These are phyloP conservation scores for Heterotilapia buettikoferi DNA, from an alignment of 2,113 vertebrate genomes.

Conservation along the genomic window DNA sequence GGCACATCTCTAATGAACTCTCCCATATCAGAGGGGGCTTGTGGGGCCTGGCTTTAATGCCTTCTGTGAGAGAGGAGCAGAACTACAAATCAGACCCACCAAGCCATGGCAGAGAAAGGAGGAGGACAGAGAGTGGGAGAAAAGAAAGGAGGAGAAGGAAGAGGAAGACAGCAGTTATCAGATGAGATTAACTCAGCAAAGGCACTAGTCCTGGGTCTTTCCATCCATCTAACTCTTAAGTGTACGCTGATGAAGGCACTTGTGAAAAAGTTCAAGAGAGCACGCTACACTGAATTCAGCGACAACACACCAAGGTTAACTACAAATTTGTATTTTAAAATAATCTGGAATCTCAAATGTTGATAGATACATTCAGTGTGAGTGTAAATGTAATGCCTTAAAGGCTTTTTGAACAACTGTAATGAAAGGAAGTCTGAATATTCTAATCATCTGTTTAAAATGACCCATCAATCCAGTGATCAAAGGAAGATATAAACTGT, in stretches of 20 bases:
- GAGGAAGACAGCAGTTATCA: constrained; percentile 59
- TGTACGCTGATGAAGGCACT: neutral
- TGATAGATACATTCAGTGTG: neutral
- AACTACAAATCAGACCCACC: constrained; percentile 85
- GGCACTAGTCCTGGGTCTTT: constrained; percentile 66
- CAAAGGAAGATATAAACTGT: neutral
- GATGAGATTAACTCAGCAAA: constrained; percentile 88
- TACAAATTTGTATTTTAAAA: neutral
- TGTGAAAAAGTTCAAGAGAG: constrained; percentile 19
- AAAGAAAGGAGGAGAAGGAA: constrained; percentile 14
- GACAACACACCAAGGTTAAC: neutral
- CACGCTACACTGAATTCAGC: neutral
- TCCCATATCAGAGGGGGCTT: constrained; percentile 86
- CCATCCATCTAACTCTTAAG: constrained; percentile 57
- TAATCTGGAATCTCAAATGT: neutral
- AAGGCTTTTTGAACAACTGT: neutral
- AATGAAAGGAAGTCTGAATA: neutral
- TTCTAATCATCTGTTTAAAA: neutral
- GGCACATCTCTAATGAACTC: constrained; percentile 99
- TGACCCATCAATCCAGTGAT: neutral
- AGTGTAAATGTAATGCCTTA: neutral
- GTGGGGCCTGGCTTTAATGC: constrained; percentile 87
- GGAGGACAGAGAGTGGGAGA: constrained; percentile 1
- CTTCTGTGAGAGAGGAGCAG: constrained; percentile 83
- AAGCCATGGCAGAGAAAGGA: constrained; percentile 47